Base-by-base conservation (phyloP, 1,140 invertebrate species). In the Sinonovacula constricta region DNA sequence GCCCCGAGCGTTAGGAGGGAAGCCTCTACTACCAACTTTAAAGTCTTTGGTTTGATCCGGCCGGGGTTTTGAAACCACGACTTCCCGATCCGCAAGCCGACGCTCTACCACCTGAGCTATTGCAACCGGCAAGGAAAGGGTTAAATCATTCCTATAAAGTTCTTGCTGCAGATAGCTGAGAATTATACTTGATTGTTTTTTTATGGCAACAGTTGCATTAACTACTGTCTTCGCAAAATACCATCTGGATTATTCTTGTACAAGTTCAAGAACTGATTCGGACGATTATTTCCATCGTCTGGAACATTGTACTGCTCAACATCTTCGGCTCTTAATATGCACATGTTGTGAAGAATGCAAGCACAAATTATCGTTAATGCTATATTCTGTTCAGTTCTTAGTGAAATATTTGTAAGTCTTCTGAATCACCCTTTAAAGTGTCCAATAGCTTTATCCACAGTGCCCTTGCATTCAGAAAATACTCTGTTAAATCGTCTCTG, bases 361-460 rank as follows among this genome's bases (percentile, higher is more conserved):
- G 7, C 39, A 45, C 7, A 10, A 7, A 45, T 45, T 45, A 45
- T 45, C 18, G 39, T 45, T 7, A 45, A 18, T 10, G 39, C 39
- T 45, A 45, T 45, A 18, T 45, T 18, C 7, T 7, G 18, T 45
- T 7, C 39, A 10, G 7, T 45, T 7, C 18, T 7, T 10, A 45
- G 7, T 45, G 39, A 45, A 10, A 45, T 45, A 18, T 18, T 10
- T 10, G 39, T 45, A 7, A 68, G 45, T 24, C 65, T 5, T 45
- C 65, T 5, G 26, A 68, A 68, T 51, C 65, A 7, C n/a, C 65
- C 65, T 51, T 68, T 68, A 18, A 68, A 22, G 22, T 68, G 65
- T 12, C 34, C 65, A n/a, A 68, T 22, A 26, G 22, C 39, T 15
- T 39, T 45, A n/a, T 68, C 39, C 22, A 68, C 45, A n/a, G 39